Evolutionary conservation across 1,140 invertebrate species (phyloP), one percentile per base, ranked within the genome.

Genomic region (Eumeta japonica): DNA sequence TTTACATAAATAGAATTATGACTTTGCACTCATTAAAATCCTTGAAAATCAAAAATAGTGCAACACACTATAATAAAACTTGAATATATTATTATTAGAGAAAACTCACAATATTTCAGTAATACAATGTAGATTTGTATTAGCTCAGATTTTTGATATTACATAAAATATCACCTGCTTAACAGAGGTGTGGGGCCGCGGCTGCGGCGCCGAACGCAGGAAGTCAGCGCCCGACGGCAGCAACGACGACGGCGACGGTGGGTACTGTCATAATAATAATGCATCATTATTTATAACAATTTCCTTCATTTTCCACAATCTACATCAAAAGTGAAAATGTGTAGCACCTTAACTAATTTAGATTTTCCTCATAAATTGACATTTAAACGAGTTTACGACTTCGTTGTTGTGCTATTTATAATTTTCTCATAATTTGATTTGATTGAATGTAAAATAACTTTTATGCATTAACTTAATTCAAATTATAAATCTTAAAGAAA

Each of bases 141-240:
- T n/a, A n/a, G n/a, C n/a, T n/a, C n/a, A n/a, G n/a, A n/a, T n/a
- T n/a, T n/a, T n/a, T n/a, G n/a, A n/a, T n/a, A 14, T 14, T 29
- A 34, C 5, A 24, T 24, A 24, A 7, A 7, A 13, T 37, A 35
- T 16, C 18, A 71, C 70, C 66, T 71, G 66, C 63, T 70, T 74
- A 55, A 66, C 63, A 60, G 58, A 56, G 52, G 66, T 60, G 45
- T 62, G 65, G 50, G 62, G 70, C 68, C 52, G 58, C 65, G 48
- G 75, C 66, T 56, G 81, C 64, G 61, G 72, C 63, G 58, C 79
- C 73, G 64, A 81, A 79, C 71, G 82, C 78, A 68, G 79, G 77
- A 52, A 84, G 73, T 54, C 82, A 72, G 43, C 79, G 72, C 65
- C 78, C 71, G 68, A 58, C 78, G 81, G 75, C 82, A 60, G 76